These are phyloP conservation scores for Gadus macrocephalus DNA, from an alignment of 2,113 vertebrate genomes.

Conservation along the genomic window DNA sequence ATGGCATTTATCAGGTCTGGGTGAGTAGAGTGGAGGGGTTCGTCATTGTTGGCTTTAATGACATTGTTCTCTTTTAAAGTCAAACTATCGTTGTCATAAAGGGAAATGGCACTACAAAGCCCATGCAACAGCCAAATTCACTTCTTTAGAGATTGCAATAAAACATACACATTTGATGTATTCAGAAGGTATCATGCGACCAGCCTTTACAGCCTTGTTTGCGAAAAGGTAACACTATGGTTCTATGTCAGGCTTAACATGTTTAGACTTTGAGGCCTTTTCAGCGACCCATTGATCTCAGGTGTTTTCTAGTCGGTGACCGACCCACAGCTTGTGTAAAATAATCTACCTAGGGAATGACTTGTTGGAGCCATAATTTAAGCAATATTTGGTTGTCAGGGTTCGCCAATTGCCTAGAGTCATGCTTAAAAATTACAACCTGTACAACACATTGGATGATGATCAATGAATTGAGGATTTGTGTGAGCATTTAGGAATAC, in stretches of 20 bases:
- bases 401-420: not conserved
- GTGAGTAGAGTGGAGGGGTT: not conserved
- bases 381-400: not conserved
- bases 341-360: not conserved
- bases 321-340: not conserved
- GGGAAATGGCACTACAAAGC: constrained; percentile 43
- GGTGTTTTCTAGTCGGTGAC: constrained; percentile 23
- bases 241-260: constrained; percentile 10
- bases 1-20: constrained; percentile 32
- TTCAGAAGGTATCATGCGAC: constrained; percentile 16
- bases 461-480: constrained; percentile 16
- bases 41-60: not conserved
- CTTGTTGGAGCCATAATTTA: not conserved
- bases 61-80: constrained; percentile 16
- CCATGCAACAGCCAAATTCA: constrained; percentile 18
- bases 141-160: not conserved
- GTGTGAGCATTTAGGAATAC: constrained; percentile 41
- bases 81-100: constrained; percentile 21
- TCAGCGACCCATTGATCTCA: constrained; percentile 11
- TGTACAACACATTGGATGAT: constrained; percentile 14
- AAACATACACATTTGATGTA: not conserved
- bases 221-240: constrained; percentile 29
- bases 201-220: constrained; percentile 6
- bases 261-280: constrained; percentile 18
- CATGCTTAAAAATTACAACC: not conserved